Conservation (phyloP, 2,113 vertebrate genomes). For the Ailurus styani region DNA sequence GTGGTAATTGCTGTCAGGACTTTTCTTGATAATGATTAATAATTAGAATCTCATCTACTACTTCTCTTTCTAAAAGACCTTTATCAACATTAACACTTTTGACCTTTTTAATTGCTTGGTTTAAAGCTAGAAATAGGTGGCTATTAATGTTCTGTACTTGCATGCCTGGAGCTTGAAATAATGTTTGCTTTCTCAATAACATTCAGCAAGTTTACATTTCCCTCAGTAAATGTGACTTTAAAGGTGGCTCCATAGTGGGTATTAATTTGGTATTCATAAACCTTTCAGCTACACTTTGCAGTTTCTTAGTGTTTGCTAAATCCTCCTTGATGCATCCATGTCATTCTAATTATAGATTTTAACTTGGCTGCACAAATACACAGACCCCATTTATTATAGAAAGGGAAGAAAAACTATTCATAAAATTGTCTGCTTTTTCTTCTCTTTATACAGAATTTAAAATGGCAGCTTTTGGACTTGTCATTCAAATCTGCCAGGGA, state of each 20-base stretch:
- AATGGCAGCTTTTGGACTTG: neutral
- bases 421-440: neutral
- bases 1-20: constrained; percentile 29
- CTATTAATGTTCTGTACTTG: constrained; percentile 50
- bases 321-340: neutral
- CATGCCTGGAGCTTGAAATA: constrained; percentile 36
- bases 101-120: constrained; percentile 65
- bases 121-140: constrained; percentile 58
- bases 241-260: neutral
- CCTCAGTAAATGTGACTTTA: constrained; percentile 31
- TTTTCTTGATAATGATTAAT: constrained; percentile 62
- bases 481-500: neutral
- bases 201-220: constrained; percentile 42
- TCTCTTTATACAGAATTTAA: neutral
- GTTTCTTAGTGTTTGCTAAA: neutral
- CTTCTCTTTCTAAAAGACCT: constrained; percentile 55
- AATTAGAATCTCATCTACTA: constrained; percentile 47
- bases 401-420: neutral
- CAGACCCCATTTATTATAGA: neutral
- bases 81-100: constrained; percentile 59
- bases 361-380: neutral
- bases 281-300: neutral
- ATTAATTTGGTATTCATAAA: constrained; percentile 34
- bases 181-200: constrained; percentile 45
- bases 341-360: constrained; percentile 40